Conservation (phyloP, 1,140 invertebrate species). For the Babylonia areolata region DNA sequence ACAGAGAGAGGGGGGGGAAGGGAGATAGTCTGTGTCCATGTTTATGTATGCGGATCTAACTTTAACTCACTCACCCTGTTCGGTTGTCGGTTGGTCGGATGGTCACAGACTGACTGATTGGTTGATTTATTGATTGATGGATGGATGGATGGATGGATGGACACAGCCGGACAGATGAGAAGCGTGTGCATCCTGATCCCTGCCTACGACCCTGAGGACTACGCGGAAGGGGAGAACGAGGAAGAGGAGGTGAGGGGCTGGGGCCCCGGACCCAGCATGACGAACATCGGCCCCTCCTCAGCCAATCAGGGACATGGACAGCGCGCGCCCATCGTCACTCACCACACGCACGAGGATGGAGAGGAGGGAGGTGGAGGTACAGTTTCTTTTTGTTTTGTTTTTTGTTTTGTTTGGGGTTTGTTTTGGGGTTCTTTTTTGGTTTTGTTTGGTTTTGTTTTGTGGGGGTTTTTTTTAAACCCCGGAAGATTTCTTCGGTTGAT, state of each 20-base stretch:
- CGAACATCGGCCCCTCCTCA: background rate
- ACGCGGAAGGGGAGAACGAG: slow-evolving; percentile 33
- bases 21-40: background rate
- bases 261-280: background rate
- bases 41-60: background rate
- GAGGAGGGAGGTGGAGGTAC: background rate
- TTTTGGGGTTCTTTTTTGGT: no score
- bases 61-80: no score
- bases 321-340: background rate
- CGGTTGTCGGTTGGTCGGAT: background rate
- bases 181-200: slow-evolving; percentile 26
- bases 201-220: slow-evolving; percentile 25
- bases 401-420: no score
- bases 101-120: no score
- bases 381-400: no score
- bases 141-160: no score
- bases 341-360: background rate
- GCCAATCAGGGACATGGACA: background rate
- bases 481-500: no score
- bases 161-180: background rate
- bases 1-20: background rate
- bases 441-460: no score
- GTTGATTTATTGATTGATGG: no score
- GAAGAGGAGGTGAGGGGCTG: slow-evolving; percentile 30
- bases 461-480: no score